Percentiles rank a stretch among this genome's conserved stretches.
Conservation (phyloP, 2,113 vertebrate genomes). For the Dryoscopus gambensis region DNA sequence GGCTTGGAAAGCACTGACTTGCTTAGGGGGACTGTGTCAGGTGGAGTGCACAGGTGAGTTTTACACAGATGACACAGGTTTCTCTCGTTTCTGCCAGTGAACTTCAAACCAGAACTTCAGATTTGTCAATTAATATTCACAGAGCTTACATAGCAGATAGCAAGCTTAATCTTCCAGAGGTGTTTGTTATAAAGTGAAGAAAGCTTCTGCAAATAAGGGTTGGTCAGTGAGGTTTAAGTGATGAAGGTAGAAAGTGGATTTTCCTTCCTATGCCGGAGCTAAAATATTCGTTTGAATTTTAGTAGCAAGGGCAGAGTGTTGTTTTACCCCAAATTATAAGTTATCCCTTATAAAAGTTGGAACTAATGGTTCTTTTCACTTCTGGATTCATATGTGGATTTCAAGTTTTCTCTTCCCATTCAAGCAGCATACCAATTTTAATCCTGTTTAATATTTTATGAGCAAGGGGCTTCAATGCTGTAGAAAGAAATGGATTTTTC, state of each 20-base stretch:
- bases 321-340: background rate
- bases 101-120: background rate
- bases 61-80: background rate
- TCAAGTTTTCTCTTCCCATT: background rate
- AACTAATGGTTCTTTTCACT: background rate
- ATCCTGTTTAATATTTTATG: conserved; percentile 24
- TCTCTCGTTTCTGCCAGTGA: background rate
- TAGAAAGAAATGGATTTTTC: background rate
- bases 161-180: background rate
- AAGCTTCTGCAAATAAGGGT: background rate
- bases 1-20: background rate
- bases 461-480: background rate
- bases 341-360: background rate
- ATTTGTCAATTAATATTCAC: background rate
- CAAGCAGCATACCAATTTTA: background rate
- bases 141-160: background rate
- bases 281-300: background rate
- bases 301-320: background rate
- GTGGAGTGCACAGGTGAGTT: conserved; percentile 27
- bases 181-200: background rate
- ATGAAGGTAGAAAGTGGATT: background rate
- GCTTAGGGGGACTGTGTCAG: background rate
- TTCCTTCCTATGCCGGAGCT: background rate
- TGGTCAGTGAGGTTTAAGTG: background rate
- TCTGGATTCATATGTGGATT: background rate